Conservation (phyloP, 2,888 invertebrate species). For the Drosophila algonquin region DNA sequence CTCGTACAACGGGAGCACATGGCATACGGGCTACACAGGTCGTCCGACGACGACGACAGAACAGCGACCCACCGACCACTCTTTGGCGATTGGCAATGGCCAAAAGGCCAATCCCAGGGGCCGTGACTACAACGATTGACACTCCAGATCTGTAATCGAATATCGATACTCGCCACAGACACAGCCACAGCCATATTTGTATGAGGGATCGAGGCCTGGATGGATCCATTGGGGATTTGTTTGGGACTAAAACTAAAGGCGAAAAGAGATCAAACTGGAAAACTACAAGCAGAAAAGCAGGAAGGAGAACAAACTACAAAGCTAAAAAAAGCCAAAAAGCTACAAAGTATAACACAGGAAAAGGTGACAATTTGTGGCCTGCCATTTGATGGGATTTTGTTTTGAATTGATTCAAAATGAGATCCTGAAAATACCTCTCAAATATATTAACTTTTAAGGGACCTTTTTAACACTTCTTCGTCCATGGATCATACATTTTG, state of each 20-base stretch:
- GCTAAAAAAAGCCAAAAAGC: background rate
- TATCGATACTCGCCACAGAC: constrained; percentile 23
- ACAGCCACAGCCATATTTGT: constrained; percentile 36
- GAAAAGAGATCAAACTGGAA: background rate
- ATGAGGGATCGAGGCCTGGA: constrained; percentile 10
- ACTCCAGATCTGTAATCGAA: constrained; percentile 42
- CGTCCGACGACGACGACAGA: constrained; percentile 8
- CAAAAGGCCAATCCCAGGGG: constrained; percentile 71
- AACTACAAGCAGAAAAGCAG: background rate
- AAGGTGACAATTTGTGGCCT: too few species aligned
- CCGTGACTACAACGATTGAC: constrained; percentile 64
- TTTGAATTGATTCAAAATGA: background rate
- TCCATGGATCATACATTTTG: too few species aligned
- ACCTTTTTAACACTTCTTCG: too few species aligned
- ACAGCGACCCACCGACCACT: constrained; percentile 31
- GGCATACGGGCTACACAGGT: constrained; percentile 37
- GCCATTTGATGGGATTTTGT: background rate
- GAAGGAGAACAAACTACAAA: background rate
- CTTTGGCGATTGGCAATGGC: constrained; percentile 57
- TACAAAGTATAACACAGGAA: background rate
- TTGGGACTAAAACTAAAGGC: background rate
- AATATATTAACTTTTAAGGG: too few species aligned
- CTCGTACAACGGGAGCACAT: constrained; percentile 65
- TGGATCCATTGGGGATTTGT: constrained; percentile 6
- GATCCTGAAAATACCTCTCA: background rate